Conservation (phyloP, 2,797 vertebrate genomes). For the Gallinago nigripennis region DNA sequence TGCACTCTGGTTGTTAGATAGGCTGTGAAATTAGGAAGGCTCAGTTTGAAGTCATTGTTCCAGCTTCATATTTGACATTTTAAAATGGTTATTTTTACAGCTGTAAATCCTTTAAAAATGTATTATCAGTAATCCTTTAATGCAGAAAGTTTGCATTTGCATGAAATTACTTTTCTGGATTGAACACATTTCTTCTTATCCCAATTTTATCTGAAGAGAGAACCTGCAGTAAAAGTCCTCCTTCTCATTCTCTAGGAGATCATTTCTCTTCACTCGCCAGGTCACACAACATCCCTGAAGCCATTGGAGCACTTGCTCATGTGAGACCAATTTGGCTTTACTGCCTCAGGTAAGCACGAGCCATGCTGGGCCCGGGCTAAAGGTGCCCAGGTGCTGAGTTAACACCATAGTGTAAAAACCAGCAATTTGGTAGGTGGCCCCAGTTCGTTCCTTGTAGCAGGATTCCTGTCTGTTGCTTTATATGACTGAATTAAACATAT, state of each 20-base stretch:
- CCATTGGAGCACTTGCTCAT: not conserved
- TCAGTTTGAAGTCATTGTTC: not conserved
- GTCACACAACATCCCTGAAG: not conserved
- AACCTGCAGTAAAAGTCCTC: not conserved
- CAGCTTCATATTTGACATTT: not conserved
- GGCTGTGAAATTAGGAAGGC: not conserved
- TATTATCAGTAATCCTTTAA: not conserved
- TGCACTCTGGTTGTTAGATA: not conserved
- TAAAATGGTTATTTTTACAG: not conserved
- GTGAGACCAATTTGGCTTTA: not conserved
- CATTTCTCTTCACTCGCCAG: not conserved
- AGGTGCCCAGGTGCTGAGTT: not conserved
- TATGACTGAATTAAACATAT: not conserved
- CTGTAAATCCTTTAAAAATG: not conserved
- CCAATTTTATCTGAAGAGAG: not conserved
- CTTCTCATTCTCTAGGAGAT: not conserved
- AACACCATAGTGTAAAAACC: fast-evolving
- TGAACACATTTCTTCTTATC: not conserved
- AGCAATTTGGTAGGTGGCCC: not conserved
- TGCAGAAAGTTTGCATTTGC: not conserved
- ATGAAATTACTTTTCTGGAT: not conserved
- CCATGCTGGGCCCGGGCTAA: not conserved
- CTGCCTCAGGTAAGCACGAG: fast-evolving
- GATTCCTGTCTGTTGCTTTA: not conserved
- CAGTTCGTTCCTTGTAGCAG: fast-evolving